Base-by-base conservation (phyloP, 1,140 invertebrate species). In the Heliconius eleuchia region DNA sequence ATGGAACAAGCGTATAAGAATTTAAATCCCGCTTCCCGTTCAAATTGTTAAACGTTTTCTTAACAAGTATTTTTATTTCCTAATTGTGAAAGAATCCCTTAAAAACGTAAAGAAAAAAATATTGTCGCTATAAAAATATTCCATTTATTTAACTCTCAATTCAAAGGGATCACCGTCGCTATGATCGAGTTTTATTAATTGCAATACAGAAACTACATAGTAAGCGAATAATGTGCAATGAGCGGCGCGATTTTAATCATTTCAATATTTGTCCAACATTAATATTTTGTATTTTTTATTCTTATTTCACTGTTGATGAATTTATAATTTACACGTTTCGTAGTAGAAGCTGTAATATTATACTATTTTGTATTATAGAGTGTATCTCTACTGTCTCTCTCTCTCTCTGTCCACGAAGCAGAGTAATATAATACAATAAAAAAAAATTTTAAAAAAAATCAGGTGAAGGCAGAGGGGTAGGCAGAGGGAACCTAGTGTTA, bases 101-200 rank as follows among this genome's bases (percentile, higher is more conserved):
- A 37, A 37, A 37, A 37, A 6, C 34, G 6, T 37, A 1, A 37
- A 37, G 6, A 37, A 7, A 37, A 37, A 37, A 6, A 37, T 37
- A 37, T 37, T 6, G 2, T 34, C 30, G 3, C 6, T 13, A 46
- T 13, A 13, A 42, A 46, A 60, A 60, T 60, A 60, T 60, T 76
- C 80, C 80, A 78, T 75, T 82, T 79, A 85, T 85, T 83, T 83
- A 82, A 80, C 80, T 83, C 79, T 83, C 75, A 80, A 80, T 82
- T 79, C 74, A 79, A 74, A 74, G 39, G 37, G 75, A 82, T 75
- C 74, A 18, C 71, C 75, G 74, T 39, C 52, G 78, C 73, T 52
- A 76, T 79, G 77, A 82, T 80, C 79, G 78, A 77, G 81, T 76
- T 82, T 80, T 77, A 80, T 80, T 82, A 82, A 82, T 82, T 82